Conservation (phyloP, 2,113 vertebrate species). For the Andinoacara biseriatus region DNA sequence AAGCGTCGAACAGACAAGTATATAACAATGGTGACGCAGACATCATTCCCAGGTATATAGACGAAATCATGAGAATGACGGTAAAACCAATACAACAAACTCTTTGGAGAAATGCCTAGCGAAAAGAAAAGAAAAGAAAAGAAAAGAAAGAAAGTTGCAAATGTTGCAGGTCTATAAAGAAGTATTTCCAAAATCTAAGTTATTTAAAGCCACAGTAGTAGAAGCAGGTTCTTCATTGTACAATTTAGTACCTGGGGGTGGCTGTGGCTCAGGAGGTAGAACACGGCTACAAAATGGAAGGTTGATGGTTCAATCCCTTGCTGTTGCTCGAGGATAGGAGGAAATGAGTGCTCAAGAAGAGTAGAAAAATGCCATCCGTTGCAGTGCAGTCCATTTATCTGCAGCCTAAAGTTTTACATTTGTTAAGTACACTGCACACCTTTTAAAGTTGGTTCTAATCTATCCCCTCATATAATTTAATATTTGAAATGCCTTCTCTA, state of each 20-base stretch:
- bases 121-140: not conserved
- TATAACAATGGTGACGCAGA: not conserved
- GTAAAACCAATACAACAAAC: not conserved
- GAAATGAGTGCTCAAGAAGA: too few relatives aligned
- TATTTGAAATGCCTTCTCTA: not conserved
- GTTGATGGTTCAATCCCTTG: too few relatives aligned
- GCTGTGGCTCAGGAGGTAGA: too few relatives aligned
- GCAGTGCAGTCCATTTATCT: not conserved
- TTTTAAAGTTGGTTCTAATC: not conserved
- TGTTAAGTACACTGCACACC: not conserved
- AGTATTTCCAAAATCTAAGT: not conserved
- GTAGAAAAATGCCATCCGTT: too few relatives aligned
- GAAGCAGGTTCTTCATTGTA: not conserved
- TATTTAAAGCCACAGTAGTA: not conserved
- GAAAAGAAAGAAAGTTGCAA: not conserved
- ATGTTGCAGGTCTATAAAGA: not conserved
- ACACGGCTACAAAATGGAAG: too few relatives aligned
- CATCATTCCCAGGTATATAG: not conserved
- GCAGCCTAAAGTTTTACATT: not conserved
- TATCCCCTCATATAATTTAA: not conserved
- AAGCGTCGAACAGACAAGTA: not conserved
- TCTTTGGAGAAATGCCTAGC: not conserved
- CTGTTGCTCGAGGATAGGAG: too few relatives aligned
- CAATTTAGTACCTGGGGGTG: not conserved
- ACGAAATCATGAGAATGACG: not conserved